These are phyloP conservation scores for Copidosoma floridanum DNA, from an alignment of 1,140 invertebrate genomes.

Conservation along the genomic window DNA sequence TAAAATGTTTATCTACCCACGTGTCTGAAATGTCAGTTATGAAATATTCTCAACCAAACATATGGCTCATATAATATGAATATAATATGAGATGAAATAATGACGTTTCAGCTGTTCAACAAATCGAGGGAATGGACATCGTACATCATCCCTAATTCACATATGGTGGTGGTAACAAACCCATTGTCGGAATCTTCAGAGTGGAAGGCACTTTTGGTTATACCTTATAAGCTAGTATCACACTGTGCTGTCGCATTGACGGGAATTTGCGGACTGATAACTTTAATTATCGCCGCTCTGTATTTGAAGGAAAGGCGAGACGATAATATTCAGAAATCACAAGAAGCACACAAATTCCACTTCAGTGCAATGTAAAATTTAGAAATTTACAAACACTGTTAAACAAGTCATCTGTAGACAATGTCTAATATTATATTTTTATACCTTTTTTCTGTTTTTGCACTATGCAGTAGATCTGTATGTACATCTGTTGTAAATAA, in stretches of 20 bases:
- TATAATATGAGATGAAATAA: no score
- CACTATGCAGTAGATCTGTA: no score
- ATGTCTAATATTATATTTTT: no score
- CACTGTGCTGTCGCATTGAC: slow-evolving; percentile 87
- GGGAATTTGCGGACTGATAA: slow-evolving; percentile 83
- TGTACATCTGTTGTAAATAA: no score
- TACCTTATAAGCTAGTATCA: slow-evolving; percentile 89
- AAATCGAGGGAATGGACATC: slow-evolving; percentile 74
- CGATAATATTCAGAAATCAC: slow-evolving; percentile 85
- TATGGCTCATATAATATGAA: no score
- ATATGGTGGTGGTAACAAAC: slow-evolving; percentile 92
- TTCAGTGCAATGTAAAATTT: slow-evolving; percentile 73
- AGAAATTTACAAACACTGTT: no score
- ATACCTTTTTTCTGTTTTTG: no score
- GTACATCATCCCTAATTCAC: slow-evolving; percentile 96
- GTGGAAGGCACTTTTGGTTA: slow-evolving; percentile 94
- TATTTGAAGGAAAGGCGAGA: slow-evolving; percentile 93
- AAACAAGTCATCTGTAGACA: no score
- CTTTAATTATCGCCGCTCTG: slow-evolving; percentile 79
- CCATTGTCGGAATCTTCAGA: slow-evolving; percentile 72
- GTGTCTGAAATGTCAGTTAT: no score
- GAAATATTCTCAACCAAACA: no score
- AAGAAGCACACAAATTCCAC: slow-evolving; percentile 85
- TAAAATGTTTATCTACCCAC: no score
- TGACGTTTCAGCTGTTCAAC: slow-evolving; percentile 46